Percentiles rank a stretch among this genome's conserved stretches.
These are phyloP conservation scores for Griposia aprilina DNA, from an alignment of 2,888 invertebrate genomes.

Conservation along the genomic window DNA sequence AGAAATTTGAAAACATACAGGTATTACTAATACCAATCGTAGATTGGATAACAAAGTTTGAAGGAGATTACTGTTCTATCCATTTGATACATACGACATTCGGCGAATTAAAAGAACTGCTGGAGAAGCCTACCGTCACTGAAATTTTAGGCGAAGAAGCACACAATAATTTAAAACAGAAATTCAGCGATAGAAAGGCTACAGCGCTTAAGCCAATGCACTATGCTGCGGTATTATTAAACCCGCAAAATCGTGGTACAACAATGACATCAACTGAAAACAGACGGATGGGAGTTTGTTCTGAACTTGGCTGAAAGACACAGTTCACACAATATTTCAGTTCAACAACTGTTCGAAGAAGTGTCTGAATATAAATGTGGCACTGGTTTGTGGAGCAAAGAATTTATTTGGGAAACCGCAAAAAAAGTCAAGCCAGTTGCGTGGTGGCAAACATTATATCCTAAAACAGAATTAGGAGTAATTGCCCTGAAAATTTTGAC, in stretches of 20 bases:
- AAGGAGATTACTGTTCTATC: not conserved
- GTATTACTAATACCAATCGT: not conserved
- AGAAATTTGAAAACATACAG: too few relatives aligned
- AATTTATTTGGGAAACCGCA: too few relatives aligned
- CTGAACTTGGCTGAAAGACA: slow-evolving; percentile 1
- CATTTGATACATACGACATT: not conserved
- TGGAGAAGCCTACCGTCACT: not conserved
- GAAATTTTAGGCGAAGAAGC: not conserved
- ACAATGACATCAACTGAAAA: not conserved
- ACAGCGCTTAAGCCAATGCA: too few relatives aligned
- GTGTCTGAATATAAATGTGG: too few relatives aligned
- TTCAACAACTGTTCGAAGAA: not conserved
- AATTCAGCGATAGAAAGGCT: too few relatives aligned
- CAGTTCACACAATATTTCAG: too few relatives aligned
- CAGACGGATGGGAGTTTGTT: not conserved
- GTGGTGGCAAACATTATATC: not conserved
- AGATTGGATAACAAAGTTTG: not conserved
- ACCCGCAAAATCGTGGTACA: not conserved
- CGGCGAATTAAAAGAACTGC: not conserved
- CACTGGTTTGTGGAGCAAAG: too few relatives aligned
- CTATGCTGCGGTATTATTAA: too few relatives aligned
- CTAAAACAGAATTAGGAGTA: not conserved
- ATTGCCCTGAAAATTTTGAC: too few relatives aligned
- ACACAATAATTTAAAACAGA: too few relatives aligned
- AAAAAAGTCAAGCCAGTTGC: too few relatives aligned